phyloP scores from a whole-genome alignment of 2,797 vertebrate genomes.

The Iguana delicatissima region DNA sequence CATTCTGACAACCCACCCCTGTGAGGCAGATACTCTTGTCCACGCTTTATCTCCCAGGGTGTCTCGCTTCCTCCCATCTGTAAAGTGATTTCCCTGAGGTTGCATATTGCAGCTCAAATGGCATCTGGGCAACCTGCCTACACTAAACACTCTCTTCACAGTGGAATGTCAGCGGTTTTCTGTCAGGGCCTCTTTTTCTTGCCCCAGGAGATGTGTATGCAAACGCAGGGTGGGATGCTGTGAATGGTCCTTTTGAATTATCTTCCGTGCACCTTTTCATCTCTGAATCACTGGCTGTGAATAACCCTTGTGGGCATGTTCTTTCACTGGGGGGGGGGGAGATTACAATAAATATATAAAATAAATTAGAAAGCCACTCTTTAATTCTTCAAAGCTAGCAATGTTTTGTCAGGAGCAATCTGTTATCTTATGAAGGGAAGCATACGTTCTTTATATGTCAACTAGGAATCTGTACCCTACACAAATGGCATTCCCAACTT shows the following conservation, averaged over 20 bases:
- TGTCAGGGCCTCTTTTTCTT: rapidly evolving
- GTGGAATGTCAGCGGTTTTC: neutral
- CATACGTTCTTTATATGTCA: neutral
- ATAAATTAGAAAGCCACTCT: conserved; percentile 18
- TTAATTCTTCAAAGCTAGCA: conserved; percentile 9
- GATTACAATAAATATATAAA: neutral
- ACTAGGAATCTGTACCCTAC: neutral
- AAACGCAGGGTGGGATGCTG: conserved; percentile 3
- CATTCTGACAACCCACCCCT: conserved; percentile 68
- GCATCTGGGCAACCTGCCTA: conserved; percentile 6
- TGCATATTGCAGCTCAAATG: conserved; percentile 69
- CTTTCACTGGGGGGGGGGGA: conserved; percentile 1
- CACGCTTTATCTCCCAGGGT: conserved; percentile 48
- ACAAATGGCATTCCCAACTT: too few relatives aligned
- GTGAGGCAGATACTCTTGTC: conserved; percentile 64
- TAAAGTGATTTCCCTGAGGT: conserved; percentile 42
- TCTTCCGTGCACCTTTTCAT: conserved; percentile 23
- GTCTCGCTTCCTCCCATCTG: conserved; percentile 46
- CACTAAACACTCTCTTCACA: conserved; percentile 7
- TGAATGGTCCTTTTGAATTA: neutral
- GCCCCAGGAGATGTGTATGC: conserved; percentile 21
- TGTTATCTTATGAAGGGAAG: neutral
- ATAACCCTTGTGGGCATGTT: conserved; percentile 8
- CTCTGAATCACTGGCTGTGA: neutral
- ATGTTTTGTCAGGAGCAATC: conserved; percentile 7